Evolutionary conservation across 2,797 vertebrate species (phyloP).

Genomic region (Ctenosaura bakeri): DNA sequence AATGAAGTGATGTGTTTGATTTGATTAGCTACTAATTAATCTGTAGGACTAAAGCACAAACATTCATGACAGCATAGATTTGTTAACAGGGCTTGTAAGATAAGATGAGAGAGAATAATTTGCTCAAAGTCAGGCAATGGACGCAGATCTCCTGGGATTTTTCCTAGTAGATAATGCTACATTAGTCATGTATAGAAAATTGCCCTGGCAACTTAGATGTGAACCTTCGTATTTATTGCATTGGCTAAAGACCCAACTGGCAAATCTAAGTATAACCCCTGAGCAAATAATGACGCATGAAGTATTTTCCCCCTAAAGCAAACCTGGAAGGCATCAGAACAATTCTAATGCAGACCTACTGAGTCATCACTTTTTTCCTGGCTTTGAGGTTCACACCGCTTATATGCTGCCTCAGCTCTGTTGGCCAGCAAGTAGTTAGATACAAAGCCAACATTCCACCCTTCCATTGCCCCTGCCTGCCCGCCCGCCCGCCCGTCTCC

Average conservation of each 20-base stretch:
- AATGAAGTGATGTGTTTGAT: background rate
- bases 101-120: background rate
- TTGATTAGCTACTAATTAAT: background rate
- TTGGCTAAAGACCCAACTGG: constrained; percentile 22
- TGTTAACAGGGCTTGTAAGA: background rate
- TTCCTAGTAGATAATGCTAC: background rate
- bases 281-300: constrained; percentile 3
- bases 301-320: background rate
- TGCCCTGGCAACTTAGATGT: background rate
- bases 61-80: background rate
- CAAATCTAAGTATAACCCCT: background rate
- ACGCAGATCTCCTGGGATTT: background rate
- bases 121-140: background rate
- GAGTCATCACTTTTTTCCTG: background rate
- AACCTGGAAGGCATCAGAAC: background rate
- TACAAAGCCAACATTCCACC: background rate
- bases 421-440: background rate
- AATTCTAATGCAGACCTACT: background rate
- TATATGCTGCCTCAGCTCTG: background rate
- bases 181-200: background rate
- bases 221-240: constrained; percentile 13
- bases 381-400: background rate
- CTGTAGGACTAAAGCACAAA: background rate
- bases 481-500: constrained; percentile 23
- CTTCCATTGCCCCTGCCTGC: background rate